A percentile compares a stretch with the other conserved stretches of the same genome.
Conservation (phyloP, 2,797 vertebrate genomes). For the Hafferia zeledoni region DNA sequence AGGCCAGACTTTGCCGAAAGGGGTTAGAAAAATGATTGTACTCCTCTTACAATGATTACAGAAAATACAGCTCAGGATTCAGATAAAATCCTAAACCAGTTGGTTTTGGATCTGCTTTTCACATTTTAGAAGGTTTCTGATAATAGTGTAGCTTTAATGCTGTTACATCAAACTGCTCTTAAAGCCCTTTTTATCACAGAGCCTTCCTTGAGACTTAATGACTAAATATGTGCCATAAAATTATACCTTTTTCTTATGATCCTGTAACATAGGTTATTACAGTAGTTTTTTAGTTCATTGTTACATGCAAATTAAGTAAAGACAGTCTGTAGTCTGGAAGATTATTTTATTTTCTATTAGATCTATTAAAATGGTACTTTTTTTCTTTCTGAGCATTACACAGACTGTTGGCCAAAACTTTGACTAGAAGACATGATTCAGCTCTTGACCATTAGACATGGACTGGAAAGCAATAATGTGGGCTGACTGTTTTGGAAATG, state of each 20-base stretch:
- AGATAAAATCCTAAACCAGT: not conserved
- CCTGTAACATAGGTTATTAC: not conserved
- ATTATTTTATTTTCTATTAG: not conserved
- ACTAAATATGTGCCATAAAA: not conserved
- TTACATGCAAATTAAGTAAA: not conserved
- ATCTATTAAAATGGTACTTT: not conserved
- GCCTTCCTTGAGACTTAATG: not conserved
- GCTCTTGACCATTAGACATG: not conserved
- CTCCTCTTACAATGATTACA: slow-evolving; percentile 17
- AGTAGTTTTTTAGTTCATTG: not conserved
- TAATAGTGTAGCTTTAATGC: not conserved
- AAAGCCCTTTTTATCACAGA: not conserved
- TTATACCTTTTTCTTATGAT: not conserved
- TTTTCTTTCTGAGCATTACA: not conserved
- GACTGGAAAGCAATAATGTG: not conserved
- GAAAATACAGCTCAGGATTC: not conserved
- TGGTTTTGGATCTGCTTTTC: not conserved
- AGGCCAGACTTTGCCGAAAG: slow-evolving; percentile 18
- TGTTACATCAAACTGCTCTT: not conserved
- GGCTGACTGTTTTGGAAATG: not conserved
- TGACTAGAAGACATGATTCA: not conserved
- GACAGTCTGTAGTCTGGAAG: not conserved
- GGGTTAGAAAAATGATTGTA: slow-evolving; percentile 38
- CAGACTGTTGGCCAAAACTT: not conserved
- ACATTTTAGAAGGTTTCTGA: not conserved